A percentile compares a stretch with the other conserved stretches of the same genome.
These are phyloP conservation scores for Orthosia gracilis DNA, from an alignment of 2,888 invertebrate genomes.

Conservation along the genomic window DNA sequence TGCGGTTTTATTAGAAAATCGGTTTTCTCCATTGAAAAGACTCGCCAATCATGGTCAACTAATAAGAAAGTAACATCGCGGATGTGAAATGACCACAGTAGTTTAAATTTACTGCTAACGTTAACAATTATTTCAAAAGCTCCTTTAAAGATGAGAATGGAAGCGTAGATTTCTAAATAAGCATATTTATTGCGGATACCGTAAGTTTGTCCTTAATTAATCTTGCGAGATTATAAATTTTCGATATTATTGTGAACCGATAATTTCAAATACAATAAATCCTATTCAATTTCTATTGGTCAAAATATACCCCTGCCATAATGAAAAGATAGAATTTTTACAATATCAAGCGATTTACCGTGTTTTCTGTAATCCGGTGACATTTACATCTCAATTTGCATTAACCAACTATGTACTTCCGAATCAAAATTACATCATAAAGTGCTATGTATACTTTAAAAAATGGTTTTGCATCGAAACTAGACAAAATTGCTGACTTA, in stretches of 20 bases:
- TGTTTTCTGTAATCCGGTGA: no score
- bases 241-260: no score
- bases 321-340: no score
- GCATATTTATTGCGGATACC: not conserved
- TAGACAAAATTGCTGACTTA: conserved; percentile 35
- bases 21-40: conserved; percentile 53
- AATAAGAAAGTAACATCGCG: conserved; percentile 44
- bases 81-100: conserved; percentile 12
- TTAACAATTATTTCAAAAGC: not conserved
- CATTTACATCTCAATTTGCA: conserved; percentile 5
- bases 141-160: conserved; percentile 11
- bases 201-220: no score
- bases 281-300: no score
- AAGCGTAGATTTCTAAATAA: not conserved
- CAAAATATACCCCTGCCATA: no score
- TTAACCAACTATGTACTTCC: conserved; percentile 5
- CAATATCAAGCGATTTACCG: no score
- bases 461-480: conserved; percentile 39
- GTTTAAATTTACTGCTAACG: conserved; percentile 1
- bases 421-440: conserved; percentile 41
- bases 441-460: conserved; percentile 1
- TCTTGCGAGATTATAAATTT: no score
- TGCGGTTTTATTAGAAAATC: conserved; percentile 57
- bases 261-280: no score
- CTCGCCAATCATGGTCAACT: conserved; percentile 56